Evolutionary conservation across 2,888 invertebrate species (phyloP), one percentile per base, ranked within the genome.

Genomic region (Arctia plantaginis): DNA sequence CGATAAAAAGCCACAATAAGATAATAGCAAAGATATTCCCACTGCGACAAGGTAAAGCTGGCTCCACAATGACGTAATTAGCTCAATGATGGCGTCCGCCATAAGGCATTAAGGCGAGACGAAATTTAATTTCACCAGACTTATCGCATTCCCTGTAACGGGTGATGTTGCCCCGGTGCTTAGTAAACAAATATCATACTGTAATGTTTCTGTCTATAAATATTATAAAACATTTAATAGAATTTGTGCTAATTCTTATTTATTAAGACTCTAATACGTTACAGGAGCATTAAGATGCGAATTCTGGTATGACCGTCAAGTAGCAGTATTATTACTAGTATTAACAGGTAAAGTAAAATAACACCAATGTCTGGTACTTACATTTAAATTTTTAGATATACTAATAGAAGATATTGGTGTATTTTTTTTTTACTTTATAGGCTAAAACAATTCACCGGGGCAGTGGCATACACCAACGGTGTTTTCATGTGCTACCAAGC

Each of bases 111-210:
- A 75, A 75, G 80, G 71, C 75, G 74, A 65, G 72, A 69, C 79
- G 62, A 75, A 79, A 81, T 80, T 81, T 75, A 81, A 79, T 81
- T 80, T 77, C 66, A 27, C 62, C 66, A 70, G 79, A 71, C 77
- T 80, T 78, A 67, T 77, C 51, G 55, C 77, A 64, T 80, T 74
- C 68, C 66, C 35, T 39, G 41, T 66, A 71, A 75, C 62, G 67
- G 59, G 66, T 62, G 55, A 72, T 72, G 59, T 76, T 77, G 75
- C 35, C 66, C 71, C 59, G 30, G 62, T 64, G 10, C 69, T 69
- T 64, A 69, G 67, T 68, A 72, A 67, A 67, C 66, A 72, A 67
- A 72, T 67, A 30, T 59, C 41, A 23, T 13, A 27, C 44, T 64
- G 27, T 62, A 47, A 55, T 66, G 15, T 72, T 59, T 44, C 13